These are phyloP conservation scores for Liparis tanakae DNA, from an alignment of 2,797 vertebrate genomes.

Conservation along the genomic window DNA sequence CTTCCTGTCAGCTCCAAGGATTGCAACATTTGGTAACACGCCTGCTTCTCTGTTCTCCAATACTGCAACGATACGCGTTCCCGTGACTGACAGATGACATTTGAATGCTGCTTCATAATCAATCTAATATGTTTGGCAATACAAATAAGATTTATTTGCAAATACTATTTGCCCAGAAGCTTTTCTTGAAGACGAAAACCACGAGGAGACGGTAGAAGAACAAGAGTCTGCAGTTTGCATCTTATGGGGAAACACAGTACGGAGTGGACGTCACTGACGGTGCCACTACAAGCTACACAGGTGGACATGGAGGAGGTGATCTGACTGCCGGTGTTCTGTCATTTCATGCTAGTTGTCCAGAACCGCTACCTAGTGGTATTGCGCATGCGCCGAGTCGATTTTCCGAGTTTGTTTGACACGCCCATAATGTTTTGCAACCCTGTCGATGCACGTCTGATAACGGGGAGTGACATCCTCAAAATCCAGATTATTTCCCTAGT, in stretches of 20 bases:
- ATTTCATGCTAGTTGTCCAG: too few species aligned
- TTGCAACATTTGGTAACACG: slow-evolving; percentile 33
- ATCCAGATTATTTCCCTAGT: too few species aligned
- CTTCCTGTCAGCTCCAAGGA: slow-evolving; percentile 45
- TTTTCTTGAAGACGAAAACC: slow-evolving; percentile 43
- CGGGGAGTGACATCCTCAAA: too few species aligned
- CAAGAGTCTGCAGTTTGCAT: slow-evolving; percentile 34
- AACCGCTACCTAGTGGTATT: too few species aligned
- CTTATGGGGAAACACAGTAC: slow-evolving; percentile 60
- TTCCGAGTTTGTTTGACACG: too few species aligned
- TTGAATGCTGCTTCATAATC: slow-evolving; percentile 26
- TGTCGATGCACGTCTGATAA: too few species aligned
- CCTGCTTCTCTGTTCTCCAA: slow-evolving; percentile 17
- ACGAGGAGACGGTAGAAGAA: slow-evolving; percentile 42
- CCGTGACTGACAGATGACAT: slow-evolving; percentile 30
- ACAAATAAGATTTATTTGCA: slow-evolving; percentile 66
- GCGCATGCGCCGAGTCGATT: too few species aligned
- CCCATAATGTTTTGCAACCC: too few species aligned
- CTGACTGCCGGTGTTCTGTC: slow-evolving; percentile 62
- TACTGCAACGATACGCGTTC: slow-evolving; percentile 16
- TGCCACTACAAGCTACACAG: slow-evolving; percentile 50
- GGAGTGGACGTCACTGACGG: slow-evolving; percentile 62
- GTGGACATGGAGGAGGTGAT: slow-evolving; percentile 58
- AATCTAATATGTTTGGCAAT: slow-evolving; percentile 15
- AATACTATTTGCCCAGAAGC: slow-evolving; percentile 58